These are phyloP conservation scores for Poecilia velifera DNA, from an alignment of 2,797 vertebrate species.

Conservation along the genomic window DNA sequence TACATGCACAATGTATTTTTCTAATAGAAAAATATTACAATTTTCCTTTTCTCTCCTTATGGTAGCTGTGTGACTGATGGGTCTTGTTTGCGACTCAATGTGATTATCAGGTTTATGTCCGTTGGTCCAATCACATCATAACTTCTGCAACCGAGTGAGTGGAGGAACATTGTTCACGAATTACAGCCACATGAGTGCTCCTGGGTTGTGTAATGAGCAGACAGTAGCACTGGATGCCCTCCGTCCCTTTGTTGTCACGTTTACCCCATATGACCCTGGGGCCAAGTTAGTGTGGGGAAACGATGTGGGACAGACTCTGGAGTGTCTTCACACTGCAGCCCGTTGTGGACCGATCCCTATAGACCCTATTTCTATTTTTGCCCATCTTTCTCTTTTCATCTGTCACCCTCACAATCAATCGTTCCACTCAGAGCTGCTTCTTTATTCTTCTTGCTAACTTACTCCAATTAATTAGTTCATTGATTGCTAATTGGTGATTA, in stretches of 20 bases:
- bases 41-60: neutral
- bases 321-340: conserved; percentile 47
- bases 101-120: neutral
- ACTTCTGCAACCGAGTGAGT: neutral
- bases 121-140: neutral
- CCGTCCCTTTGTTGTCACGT: neutral
- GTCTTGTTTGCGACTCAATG: neutral
- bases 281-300: conserved; percentile 29
- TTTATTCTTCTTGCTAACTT: conserved; percentile 17
- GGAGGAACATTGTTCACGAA: conserved; percentile 12
- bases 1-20: neutral
- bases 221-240: conserved; percentile 9
- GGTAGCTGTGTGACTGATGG: neutral
- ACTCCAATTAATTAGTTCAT: conserved; percentile 42
- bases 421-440: conserved; percentile 12
- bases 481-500: conserved; percentile 34
- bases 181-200: conserved; percentile 6
- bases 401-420: conserved; percentile 4
- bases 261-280: conserved; percentile 30
- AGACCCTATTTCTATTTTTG: conserved; percentile 66
- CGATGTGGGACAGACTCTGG: conserved; percentile 40
- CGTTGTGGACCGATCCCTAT: conserved; percentile 60
- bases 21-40: neutral
- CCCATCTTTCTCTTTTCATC: conserved; percentile 35
- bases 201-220: neutral